Base-by-base conservation (phyloP, 2,888 invertebrate species). In the Drosophila peninsularis region DNA sequence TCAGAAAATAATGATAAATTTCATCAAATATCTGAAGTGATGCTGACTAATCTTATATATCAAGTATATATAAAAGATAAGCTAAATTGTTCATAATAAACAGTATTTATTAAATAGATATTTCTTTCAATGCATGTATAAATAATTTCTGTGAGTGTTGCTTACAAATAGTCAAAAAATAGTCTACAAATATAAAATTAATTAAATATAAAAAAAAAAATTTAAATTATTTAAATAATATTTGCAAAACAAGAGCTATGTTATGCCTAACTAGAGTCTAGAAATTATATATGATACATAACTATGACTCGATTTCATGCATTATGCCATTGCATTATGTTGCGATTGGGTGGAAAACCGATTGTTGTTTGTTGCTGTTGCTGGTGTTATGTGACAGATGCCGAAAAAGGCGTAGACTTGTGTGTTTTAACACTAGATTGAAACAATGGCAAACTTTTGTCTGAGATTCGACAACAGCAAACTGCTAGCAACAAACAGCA, bases 291-390 rank as follows among this genome's bases (percentile, higher is more conserved):
- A 60, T 52, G 53, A 58, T 71, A 75, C 21, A 74, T 73, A 77
- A 56, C 85, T 84, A 84, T 84, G 84, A 84, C 84, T 84, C 88
- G 84, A 84, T 84, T 80, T 78, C 69, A 82, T 82, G 81, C 82
- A 71, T 68, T 62, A 19, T 70, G 75, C 77, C 66, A 69, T 75
- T 76, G 60, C 70, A 74, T 66, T 54, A 76, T 53, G 73, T 69
- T 76, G 57, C 55, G 55, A 64, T 76, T 21, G 42, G 21, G 24
- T 68, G 71, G 57, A 68, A 75, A 75, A 71, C 60, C 65, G 55
- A 45, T 62, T 58, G 62, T 56, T 65, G 49, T 9, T 52, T 64
- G 37, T 47, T 53, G 21, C 30, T 42, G 19, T 17, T 44, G 56
- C 10, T 45, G 54, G 13, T 49, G 24, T 62, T 39, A 54, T 62